Evolutionary conservation across 2,888 invertebrate genomes (phyloP).

Genomic region (Chymomyza fuscimana): DNA sequence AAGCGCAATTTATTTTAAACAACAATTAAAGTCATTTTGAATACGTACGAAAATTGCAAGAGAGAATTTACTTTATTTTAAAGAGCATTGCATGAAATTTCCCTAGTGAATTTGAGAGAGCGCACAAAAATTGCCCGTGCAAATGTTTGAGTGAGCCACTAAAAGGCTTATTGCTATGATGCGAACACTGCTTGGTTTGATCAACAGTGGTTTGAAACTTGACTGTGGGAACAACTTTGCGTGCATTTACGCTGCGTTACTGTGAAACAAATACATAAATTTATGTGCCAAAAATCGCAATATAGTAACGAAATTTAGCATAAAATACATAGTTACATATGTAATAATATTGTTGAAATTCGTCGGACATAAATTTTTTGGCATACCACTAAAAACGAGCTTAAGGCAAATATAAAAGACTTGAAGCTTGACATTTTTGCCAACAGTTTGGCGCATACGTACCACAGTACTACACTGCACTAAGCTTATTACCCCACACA

Average conservation of each 20-base stretch:
- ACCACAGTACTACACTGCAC: not conserved
- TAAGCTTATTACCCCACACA: not conserved
- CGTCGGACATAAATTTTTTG: no score
- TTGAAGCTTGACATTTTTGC: no score
- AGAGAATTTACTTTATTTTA: not conserved
- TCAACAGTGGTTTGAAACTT: slow-evolving; percentile 16
- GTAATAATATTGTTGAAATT: no score
- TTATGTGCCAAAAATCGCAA: no score
- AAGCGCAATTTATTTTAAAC: slow-evolving; percentile 37
- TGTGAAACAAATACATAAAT: no score
- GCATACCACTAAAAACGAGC: no score
- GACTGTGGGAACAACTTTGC: not conserved
- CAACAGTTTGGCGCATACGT: not conserved
- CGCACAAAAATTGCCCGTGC: no score
- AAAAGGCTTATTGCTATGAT: slow-evolving; percentile 25
- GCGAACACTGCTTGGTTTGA: not conserved
- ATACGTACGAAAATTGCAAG: not conserved
- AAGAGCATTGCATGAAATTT: slow-evolving; percentile 5
- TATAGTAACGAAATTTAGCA: no score
- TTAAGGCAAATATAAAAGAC: no score
- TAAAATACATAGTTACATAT: no score
- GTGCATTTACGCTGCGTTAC: not conserved
- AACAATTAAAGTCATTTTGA: slow-evolving; percentile 39
- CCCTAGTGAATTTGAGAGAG: not conserved
- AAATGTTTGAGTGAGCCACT: not conserved